These are phyloP conservation scores for Pandemis corylana DNA, from an alignment of 2,888 invertebrate species.

Conservation along the genomic window DNA sequence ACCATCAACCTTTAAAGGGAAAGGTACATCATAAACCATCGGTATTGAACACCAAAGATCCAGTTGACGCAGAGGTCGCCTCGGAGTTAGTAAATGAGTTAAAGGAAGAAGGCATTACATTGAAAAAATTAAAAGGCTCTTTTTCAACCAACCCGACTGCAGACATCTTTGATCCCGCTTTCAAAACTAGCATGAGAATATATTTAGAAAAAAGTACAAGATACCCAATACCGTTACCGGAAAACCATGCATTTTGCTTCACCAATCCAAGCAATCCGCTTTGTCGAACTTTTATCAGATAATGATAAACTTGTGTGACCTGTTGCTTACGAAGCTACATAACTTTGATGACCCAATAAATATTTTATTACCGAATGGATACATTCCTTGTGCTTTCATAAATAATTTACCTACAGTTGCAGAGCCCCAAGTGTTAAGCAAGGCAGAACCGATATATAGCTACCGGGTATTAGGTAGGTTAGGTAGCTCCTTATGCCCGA, in stretches of 20 bases:
- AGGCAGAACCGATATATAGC: no score
- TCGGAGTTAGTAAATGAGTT: constrained; percentile 12
- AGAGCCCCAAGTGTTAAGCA: no score
- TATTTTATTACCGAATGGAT: neutral
- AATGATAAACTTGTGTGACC: neutral
- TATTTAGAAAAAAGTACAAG: constrained; percentile 59
- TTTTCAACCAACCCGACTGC: neutral
- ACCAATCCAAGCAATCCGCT: constrained; percentile 59
- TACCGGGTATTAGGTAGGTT: no score
- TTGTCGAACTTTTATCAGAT: constrained; percentile 49
- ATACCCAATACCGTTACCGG: constrained; percentile 60
- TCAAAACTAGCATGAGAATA: constrained; percentile 52
- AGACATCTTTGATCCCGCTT: constrained; percentile 1
- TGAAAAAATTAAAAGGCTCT: neutral
- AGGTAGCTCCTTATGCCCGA: no score
- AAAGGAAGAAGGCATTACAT: neutral
- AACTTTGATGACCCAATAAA: neutral
- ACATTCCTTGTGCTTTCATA: neutral
- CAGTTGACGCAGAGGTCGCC: neutral
- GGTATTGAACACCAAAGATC: neutral
- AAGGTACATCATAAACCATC: neutral
- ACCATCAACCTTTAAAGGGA: neutral
- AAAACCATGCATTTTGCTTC: constrained; percentile 66
- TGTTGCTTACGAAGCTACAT: neutral
- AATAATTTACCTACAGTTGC: no score